Percentiles rank a stretch among this genome's conserved stretches.
phyloP scores from a whole-genome alignment of 1,140 invertebrate species.

The Drosophila arawakana region DNA sequence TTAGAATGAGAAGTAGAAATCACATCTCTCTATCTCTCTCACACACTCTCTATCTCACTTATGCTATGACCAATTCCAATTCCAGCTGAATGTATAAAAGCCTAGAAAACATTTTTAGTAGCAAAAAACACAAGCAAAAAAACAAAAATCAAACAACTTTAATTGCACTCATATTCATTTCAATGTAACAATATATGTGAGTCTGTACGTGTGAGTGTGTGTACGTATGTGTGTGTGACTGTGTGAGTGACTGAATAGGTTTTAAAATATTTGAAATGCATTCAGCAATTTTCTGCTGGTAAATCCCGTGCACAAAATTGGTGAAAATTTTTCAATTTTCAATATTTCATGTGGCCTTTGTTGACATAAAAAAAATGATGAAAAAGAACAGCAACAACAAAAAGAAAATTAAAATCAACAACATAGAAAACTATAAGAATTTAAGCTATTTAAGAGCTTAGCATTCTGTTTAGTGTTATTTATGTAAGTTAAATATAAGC shows the following conservation, averaged over 20 bases:
- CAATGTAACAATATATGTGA: not conserved
- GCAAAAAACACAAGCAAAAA: slow-evolving; percentile 13
- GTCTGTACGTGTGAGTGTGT: slow-evolving; percentile 5
- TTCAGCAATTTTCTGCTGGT: slow-evolving; percentile 20
- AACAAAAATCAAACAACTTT: too few species aligned
- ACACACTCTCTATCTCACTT: slow-evolving; percentile 1
- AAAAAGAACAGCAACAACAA: slow-evolving; percentile 7
- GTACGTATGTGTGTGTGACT: slow-evolving; percentile 4
- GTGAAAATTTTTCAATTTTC: slow-evolving; percentile 71
- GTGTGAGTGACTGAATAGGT: slow-evolving; percentile 46
- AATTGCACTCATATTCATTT: slow-evolving; percentile 21
- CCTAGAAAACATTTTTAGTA: slow-evolving; percentile 32
- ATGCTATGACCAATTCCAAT: slow-evolving; percentile 43
- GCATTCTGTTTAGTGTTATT: slow-evolving; percentile 47
- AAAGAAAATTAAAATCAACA: not conserved
- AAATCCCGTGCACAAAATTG: slow-evolving; percentile 33
- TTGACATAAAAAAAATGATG: slow-evolving; percentile 43
- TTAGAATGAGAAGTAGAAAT: not conserved
- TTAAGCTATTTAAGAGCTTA: slow-evolving; percentile 48
- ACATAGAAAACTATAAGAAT: slow-evolving; percentile 8
- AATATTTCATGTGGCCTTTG: slow-evolving; percentile 79
- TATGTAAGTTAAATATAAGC: slow-evolving; percentile 29
- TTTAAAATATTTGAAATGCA: slow-evolving; percentile 25
- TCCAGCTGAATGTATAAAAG: slow-evolving; percentile 47
- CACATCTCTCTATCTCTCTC: not conserved